Evolutionary conservation across 2,888 invertebrate species (phyloP), one percentile per base, ranked within the genome.

Genomic region (Lasioglossum villosulum): DNA sequence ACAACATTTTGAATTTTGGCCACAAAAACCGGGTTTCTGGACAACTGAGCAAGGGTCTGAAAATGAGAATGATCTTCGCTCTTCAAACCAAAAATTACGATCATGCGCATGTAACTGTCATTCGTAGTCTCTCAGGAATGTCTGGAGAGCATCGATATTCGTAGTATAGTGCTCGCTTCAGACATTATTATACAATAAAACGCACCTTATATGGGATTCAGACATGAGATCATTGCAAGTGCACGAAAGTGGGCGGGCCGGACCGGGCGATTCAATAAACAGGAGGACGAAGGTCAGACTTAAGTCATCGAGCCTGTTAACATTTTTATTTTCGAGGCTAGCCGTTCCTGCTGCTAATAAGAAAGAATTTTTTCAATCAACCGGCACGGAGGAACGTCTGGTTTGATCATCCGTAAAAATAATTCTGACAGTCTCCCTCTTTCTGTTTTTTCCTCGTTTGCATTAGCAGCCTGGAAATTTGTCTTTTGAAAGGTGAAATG

Each of bases 141-240:
- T 5, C 27, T 14, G 59, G 48, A n/a, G 34, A 71, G 12, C 23
- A 73, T 84, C 74, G 85, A 84, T 77, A 75, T 71, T 75, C 63
- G 16, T 77, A 70, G 74, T 63, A 23, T n/a, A n/a, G 23, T 48
- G 3, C 27, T 23, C 23, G 23, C 6, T 27, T 27, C 78, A 42
- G 56, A 16, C 48, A n/a, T 70, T 68, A 73, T 90, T 80, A 68
- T 77, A 75, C 78, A 79, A 85, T 84, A 86, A 83, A 84, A 82
- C 80, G 39, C 66, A 79, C 84, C 84, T 86, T 82, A 83, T 78
- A 92, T 87, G 90, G 91, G 92, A 93, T 93, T 91, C 89, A 88
- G 89, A 86, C 93, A 93, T 94, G 94, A 94, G 92, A 93, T 94
- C 94, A 94, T 87, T 84, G 81, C 88, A 84, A 92, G 90, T 89